Base-by-base conservation (phyloP, 2,797 vertebrate species). In the Anguilla marmorata region DNA sequence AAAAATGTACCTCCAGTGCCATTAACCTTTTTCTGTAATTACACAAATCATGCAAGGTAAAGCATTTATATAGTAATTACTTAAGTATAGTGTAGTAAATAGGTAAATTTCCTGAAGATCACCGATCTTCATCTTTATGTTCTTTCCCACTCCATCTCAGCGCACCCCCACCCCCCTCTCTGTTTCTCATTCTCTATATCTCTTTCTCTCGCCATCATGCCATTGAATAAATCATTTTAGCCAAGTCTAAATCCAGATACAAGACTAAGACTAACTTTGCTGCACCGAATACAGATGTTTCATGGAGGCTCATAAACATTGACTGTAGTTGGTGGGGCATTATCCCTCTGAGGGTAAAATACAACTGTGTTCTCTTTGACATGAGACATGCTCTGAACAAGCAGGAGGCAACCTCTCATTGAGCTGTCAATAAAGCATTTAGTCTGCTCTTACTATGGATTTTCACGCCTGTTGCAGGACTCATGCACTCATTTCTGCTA, bases 231-330 rank as follows among this genome's bases (percentile, higher is more conserved):
- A 52, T 52, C 1, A 52, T 52, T 56, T 56, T 56, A 56, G 14
- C 54, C 11, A 60, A 21, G 2, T 5, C 66, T 33, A 37, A 76
- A 37, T 76, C 12, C 6, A 76, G 37, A 9, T n/a, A 72, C n/a
- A 2, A 12, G 30, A 16, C 54, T 56, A 56, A 14, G 2, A 56
- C 66, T 37, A 41, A 37, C 83, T 45, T 2, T 27, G 89, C 74
- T 60, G 84, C 79, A 60, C 54, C 45, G 45, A 52, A 30, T 66
- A 86, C 87, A 69, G 89, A 90, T 88, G 89, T 89, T 85, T 80
- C 85, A 91, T 79, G 41, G 52, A 88, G 76, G 90, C 90, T 89
- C 50, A 90, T 90, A 89, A 80, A 89, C 88, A 92, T 90, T 90
- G 90, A 86, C 87, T 85, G 88, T 56, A 66, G 84, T 90, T 76